Conservation (phyloP, 2,113 vertebrate genomes). For the Pygoscelis adeliae region DNA sequence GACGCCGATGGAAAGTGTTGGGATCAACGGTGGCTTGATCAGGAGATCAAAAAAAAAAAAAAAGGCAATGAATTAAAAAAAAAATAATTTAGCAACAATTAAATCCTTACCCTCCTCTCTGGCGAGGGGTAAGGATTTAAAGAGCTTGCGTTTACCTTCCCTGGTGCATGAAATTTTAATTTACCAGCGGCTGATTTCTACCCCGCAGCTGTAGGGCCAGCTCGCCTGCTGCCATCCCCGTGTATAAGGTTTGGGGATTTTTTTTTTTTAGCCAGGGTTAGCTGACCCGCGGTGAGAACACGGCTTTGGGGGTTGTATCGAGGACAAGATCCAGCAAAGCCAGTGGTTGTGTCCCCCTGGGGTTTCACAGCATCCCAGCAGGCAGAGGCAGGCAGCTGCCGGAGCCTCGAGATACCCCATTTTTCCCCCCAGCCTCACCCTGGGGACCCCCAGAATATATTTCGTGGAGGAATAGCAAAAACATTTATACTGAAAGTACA, state of each 20-base stretch:
- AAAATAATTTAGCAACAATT: not conserved
- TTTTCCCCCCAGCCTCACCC: not conserved
- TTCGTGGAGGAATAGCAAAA: not conserved
- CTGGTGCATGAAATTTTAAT: not conserved
- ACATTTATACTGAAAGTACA: not conserved
- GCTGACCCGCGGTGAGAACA: not conserved
- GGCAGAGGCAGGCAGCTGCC: not conserved
- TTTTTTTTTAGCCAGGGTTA: not conserved
- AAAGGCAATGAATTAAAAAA: not conserved
- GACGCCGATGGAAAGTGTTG: accelerated
- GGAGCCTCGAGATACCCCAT: not conserved
- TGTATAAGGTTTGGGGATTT: not conserved
- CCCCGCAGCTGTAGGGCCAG: not conserved
- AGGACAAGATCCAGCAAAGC: not conserved
- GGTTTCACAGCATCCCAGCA: not conserved
- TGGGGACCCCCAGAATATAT: not conserved
- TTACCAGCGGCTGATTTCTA: not conserved
- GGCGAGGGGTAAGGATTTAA: not conserved
- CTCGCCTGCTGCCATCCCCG: accelerated
- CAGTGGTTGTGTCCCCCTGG: no score
- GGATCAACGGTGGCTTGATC: not conserved
- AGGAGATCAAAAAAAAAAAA: not conserved
- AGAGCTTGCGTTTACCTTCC: not conserved
- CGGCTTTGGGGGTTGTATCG: accelerated
- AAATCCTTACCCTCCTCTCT: not conserved